Percentiles rank a stretch among this genome's conserved stretches.
Conservation (phyloP, 2,888 invertebrate species). For the Drosophila infuscata region DNA sequence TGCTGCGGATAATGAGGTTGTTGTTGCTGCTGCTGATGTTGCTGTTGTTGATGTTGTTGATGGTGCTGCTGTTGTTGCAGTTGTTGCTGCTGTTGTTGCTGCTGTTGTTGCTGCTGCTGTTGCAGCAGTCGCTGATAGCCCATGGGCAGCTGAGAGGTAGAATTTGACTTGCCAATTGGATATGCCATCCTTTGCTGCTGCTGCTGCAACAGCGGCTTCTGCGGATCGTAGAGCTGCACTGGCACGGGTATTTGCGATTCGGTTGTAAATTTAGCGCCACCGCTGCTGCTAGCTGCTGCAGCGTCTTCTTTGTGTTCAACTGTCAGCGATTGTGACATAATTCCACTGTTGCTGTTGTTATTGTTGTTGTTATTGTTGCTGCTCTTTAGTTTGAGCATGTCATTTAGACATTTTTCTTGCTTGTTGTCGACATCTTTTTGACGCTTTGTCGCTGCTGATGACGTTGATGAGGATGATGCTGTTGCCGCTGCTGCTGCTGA, state of each 20-base stretch:
- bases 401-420: conserved; percentile 84
- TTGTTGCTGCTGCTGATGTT: conserved; percentile 55
- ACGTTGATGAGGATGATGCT: conserved; percentile 16
- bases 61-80: conserved; percentile 57
- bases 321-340: conserved; percentile 59
- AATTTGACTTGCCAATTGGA: conserved; percentile 84
- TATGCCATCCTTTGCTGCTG: conserved; percentile 67
- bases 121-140: conserved; percentile 78
- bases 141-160: conserved; percentile 84
- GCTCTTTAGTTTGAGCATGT: conserved; percentile 82
- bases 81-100: conserved; percentile 74
- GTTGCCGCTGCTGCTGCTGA: conserved; percentile 24
- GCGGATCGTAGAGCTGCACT: conserved; percentile 71
- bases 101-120: conserved; percentile 68
- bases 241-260: conserved; percentile 76
- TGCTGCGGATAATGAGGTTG: conserved; percentile 78
- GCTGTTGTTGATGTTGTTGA: conserved; percentile 64
- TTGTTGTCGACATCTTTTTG: conserved; percentile 85
- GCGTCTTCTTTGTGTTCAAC: conserved; percentile 67
- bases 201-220: conserved; percentile 67
- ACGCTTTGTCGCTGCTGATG: conserved; percentile 75
- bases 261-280: conserved; percentile 53
- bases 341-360: conserved; percentile 49
- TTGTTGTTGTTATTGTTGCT: conserved; percentile 30
- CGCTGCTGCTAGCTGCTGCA: conserved; percentile 44